A percentile compares a stretch with the other conserved stretches of the same genome.
Conservation (phyloP, 2,113 vertebrate species). For the Tragulus kanchil region DNA sequence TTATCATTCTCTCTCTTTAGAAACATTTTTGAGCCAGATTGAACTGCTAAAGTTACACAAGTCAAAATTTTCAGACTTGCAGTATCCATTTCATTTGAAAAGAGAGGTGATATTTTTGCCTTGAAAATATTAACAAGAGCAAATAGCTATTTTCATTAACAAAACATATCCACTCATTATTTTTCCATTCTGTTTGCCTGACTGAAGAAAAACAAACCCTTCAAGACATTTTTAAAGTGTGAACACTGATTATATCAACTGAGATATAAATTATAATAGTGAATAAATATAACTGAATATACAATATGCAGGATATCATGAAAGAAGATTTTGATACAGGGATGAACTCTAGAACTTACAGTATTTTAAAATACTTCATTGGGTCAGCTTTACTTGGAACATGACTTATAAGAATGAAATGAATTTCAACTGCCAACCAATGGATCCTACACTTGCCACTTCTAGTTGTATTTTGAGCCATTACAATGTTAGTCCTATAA, state of each 20-base stretch:
- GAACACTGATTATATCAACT: not conserved
- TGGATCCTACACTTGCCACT: not conserved
- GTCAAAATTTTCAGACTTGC: conserved; percentile 7
- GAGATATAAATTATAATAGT: conserved; percentile 1
- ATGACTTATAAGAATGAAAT: conserved; percentile 52
- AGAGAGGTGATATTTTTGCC: conserved; percentile 18
- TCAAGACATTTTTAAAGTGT: not conserved
- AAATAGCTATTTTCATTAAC: conserved; percentile 7
- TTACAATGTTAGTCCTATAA: conserved; percentile 9
- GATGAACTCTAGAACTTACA: not conserved
- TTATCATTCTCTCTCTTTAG: not conserved
- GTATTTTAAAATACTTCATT: conserved; percentile 33
- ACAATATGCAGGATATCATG: not conserved
- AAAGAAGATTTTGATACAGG: not conserved
- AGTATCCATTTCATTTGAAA: conserved; percentile 49
- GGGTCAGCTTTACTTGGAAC: conserved; percentile 13
- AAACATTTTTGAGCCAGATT: not conserved
- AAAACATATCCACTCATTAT: conserved; percentile 8
- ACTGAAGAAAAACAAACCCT: not conserved
- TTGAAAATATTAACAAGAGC: conserved; percentile 26
- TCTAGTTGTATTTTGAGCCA: not conserved
- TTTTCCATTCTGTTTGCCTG: not conserved
- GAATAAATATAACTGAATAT: conserved; percentile 29
- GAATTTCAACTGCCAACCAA: conserved; percentile 43
- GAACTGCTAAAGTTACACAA: not conserved